phyloP scores from a whole-genome alignment of 2,888 invertebrate species.

The Meteorus colon region DNA sequence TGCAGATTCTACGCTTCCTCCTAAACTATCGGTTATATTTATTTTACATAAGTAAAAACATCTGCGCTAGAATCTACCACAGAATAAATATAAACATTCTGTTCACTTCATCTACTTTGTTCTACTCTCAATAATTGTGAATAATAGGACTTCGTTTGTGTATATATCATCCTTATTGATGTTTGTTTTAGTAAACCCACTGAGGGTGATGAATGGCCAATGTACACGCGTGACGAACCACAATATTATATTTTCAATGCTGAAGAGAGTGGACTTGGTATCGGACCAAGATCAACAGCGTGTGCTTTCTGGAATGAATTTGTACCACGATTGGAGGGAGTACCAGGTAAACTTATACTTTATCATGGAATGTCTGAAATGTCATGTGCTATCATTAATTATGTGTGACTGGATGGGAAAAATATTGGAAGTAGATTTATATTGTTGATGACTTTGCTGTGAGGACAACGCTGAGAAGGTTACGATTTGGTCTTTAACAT shows the following conservation, averaged over 20 bases:
- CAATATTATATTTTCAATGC: conserved; percentile 93
- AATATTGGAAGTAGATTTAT: background rate
- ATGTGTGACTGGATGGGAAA: background rate
- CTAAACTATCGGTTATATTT: conserved; percentile 1
- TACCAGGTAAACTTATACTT: conserved; percentile 75
- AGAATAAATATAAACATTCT: background rate
- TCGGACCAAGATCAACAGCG: conserved; percentile 87
- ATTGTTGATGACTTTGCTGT: background rate
- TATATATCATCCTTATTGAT: background rate
- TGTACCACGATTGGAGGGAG: conserved; percentile 89
- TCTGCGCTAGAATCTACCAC: background rate
- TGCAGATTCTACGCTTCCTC: conserved; percentile 5
- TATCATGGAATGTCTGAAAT: too few relatives aligned
- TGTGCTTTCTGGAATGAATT: conserved; percentile 99
- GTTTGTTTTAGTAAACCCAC: conserved; percentile 72
- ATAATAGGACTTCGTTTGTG: background rate
- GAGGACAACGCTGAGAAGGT: background rate
- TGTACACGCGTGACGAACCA: conserved; percentile 88
- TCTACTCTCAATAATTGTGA: background rate
- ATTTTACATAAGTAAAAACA: background rate
- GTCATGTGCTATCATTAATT: background rate
- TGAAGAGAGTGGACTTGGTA: conserved; percentile 80
- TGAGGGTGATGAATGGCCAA: conserved; percentile 87
- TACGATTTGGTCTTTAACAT: background rate
- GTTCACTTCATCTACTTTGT: background rate